Percentiles rank a stretch among this genome's conserved stretches.
These are phyloP conservation scores for Polymixis lichenea DNA, from an alignment of 2,888 invertebrate genomes.

Conservation along the genomic window DNA sequence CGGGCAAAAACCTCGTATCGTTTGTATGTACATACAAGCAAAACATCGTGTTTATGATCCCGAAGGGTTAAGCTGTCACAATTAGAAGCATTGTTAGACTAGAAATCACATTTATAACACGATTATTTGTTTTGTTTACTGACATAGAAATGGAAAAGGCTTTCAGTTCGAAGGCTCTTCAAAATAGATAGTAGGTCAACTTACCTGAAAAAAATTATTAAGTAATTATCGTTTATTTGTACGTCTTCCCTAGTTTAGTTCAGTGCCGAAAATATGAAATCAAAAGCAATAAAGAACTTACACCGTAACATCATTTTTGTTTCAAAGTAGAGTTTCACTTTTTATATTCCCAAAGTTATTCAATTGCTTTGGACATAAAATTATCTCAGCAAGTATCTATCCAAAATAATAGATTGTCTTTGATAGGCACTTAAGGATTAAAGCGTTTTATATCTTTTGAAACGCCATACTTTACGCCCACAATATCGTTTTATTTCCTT, in stretches of 20 bases:
- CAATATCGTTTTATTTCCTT: conserved; percentile 16
- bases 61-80: conserved; percentile 15
- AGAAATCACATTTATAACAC: conserved; percentile 10
- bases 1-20: conserved; percentile 31
- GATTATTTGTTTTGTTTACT: not conserved
- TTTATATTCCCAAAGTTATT: conserved; percentile 13
- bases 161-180: not conserved
- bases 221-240: not conserved
- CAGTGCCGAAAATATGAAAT: not conserved
- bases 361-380: conserved; percentile 11
- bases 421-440: conserved; percentile 31
- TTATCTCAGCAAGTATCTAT: conserved; percentile 6
- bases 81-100: conserved; percentile 13
- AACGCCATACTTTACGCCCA: conserved; percentile 18
- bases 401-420: conserved; percentile 26
- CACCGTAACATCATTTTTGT: not conserved
- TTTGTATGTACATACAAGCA: conserved; percentile 34
- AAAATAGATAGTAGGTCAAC: not conserved
- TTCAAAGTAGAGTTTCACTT: not conserved
- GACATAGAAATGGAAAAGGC: too few species aligned
- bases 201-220: not conserved
- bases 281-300: not conserved
- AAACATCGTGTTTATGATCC: conserved; percentile 35
- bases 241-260: not conserved
- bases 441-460: conserved; percentile 35